Evolutionary conservation across 2,113 vertebrate species (phyloP).

Genomic region (Stegostoma tigrinum): DNA sequence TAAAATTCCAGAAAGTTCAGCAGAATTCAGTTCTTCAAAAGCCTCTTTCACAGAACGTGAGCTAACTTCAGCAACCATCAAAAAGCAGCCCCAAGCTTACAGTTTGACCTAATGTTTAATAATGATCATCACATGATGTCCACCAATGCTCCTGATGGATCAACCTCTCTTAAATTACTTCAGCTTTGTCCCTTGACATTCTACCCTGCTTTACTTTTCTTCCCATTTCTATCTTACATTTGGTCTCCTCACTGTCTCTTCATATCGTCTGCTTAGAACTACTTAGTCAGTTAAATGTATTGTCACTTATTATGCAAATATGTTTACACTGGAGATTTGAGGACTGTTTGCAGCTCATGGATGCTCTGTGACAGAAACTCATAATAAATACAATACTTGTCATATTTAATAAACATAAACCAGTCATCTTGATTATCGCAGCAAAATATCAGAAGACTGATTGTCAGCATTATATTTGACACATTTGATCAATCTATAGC

Average conservation of each 20-base stretch:
- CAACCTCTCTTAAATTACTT: not conserved
- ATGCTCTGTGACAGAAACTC: not conserved
- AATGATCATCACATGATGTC: not conserved
- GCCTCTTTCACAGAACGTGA: not conserved
- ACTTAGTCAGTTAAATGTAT: not conserved
- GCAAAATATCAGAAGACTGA: not conserved
- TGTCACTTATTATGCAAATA: not conserved
- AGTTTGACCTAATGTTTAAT: not conserved
- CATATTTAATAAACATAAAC: not conserved
- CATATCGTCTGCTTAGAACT: not conserved
- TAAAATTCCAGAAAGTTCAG: not conserved
- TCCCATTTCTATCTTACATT: not conserved
- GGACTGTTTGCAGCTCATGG: not conserved
- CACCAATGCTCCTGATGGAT: not conserved
- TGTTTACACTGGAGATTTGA: not conserved
- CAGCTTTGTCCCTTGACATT: not conserved
- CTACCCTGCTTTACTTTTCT: not conserved
- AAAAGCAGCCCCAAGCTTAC: not conserved
- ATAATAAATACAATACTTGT: not conserved
- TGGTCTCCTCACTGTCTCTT: not conserved
- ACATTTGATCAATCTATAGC: not conserved
- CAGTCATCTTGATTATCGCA: not conserved
- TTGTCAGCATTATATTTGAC: not conserved
- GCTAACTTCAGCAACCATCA: not conserved
- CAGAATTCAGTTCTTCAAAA: not conserved